Evolutionary conservation across 2,797 vertebrate genomes (phyloP).

Genomic region (Sebastes miniatus): DNA sequence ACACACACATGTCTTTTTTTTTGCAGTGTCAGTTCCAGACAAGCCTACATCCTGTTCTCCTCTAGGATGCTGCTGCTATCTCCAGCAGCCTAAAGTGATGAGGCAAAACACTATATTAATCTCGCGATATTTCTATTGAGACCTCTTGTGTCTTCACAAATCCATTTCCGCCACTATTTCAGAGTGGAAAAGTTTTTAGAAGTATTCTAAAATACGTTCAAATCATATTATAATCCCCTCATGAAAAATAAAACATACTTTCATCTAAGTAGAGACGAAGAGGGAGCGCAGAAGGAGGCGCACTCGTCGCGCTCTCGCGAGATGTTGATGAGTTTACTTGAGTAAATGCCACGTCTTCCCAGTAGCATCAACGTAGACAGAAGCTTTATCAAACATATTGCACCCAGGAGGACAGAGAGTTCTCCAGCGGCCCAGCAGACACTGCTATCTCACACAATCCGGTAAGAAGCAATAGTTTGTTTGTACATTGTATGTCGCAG

Average conservation of each 20-base stretch:
- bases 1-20: neutral
- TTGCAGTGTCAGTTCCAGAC: no score
- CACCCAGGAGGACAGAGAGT: neutral
- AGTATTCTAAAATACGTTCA: no score
- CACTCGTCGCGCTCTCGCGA: slow-evolving; percentile 54
- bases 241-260: no score
- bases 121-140: slow-evolving; percentile 18
- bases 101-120: neutral
- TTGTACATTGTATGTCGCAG: neutral
- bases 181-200: no score
- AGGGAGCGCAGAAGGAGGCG: neutral
- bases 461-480: slow-evolving; percentile 10
- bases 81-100: neutral
- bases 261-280: no score
- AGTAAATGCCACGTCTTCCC: slow-evolving; percentile 77
- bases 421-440: neutral
- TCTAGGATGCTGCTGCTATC: slow-evolving; percentile 6
- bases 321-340: slow-evolving; percentile 45
- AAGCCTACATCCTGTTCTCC: slow-evolving; percentile 15
- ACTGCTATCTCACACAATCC: slow-evolving; percentile 4
- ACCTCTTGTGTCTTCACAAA: no score
- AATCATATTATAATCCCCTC: no score
- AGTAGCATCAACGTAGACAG: slow-evolving; percentile 14
- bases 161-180: no score
- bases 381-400: neutral